phyloP scores from a whole-genome alignment of 2,113 vertebrate genomes.

The Procavia capensis region DNA sequence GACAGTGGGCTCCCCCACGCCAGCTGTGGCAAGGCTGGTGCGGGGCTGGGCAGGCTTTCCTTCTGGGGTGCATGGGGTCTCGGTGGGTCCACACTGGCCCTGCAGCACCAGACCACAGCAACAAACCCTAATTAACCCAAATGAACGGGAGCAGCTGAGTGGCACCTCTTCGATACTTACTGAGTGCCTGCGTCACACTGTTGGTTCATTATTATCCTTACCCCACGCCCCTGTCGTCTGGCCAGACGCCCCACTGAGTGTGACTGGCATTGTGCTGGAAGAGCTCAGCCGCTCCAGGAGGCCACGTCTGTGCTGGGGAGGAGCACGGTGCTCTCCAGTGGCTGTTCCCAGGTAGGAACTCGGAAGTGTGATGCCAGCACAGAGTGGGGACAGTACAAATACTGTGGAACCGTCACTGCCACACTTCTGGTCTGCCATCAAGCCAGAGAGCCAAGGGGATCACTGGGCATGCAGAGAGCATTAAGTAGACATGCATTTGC shows the following conservation, averaged over 20 bases:
- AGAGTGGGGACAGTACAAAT: background rate
- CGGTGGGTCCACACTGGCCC: too few species aligned
- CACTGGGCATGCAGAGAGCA: background rate
- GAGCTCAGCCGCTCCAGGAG: rapidly evolving
- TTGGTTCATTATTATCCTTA: background rate
- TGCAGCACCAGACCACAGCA: too few species aligned
- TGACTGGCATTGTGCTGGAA: rapidly evolving
- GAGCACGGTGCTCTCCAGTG: conserved; percentile 64
- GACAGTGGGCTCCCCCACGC: too few species aligned
- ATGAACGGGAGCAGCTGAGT: background rate
- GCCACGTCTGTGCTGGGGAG: background rate
- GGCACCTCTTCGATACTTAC: too few species aligned
- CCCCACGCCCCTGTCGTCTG: conserved; percentile 1
- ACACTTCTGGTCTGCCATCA: background rate
- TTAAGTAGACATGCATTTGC: too few species aligned
- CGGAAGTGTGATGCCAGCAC: background rate
- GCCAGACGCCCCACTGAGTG: conserved; percentile 23
- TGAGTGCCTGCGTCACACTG: background rate
- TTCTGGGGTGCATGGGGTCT: too few species aligned
- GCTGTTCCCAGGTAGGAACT: background rate
- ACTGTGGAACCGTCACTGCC: too few species aligned
- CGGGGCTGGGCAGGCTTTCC: too few species aligned
- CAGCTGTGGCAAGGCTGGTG: too few species aligned
- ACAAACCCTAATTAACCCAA: too few species aligned
- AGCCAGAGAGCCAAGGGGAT: background rate